Base-by-base conservation (phyloP, 2,888 invertebrate genomes). In the Euproctis similis region DNA sequence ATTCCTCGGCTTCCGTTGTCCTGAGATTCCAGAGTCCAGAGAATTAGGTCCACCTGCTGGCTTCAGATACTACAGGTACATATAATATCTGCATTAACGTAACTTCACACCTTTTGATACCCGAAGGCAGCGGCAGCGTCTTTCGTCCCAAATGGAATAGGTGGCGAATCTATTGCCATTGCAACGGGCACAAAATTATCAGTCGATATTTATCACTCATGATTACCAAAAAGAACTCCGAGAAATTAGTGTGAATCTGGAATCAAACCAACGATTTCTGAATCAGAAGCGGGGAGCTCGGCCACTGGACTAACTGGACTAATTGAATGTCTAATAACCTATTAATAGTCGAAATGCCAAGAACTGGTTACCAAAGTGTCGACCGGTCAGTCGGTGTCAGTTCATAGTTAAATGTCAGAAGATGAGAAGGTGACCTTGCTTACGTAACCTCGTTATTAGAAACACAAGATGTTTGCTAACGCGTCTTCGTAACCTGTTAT, bases 1-100 rank as follows among this genome's bases (percentile, higher is more conserved):
- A 22, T 92, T 87, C 78, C 86, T 95, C 28, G 92, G 93, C 6
- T 95, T 94, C 85, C 86, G 86, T 8, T 95, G 95, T 57, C 95
- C 95, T 0, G 86, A 84, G n/a, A 77, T 86, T 5, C 85, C 85
- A 1, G 48, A 44, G 12, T 63, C 73, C 16, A 71, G 49, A 40
- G 85, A 80, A 42, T 75, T 74, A 30, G 85, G 71, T 8, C 66
- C 68, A 13, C 81, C 70, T n/a, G 75, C 70, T 16, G 84, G 81
- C 8, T 85, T 43, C 64, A 73, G 78, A 63, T 82, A 59, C 45
- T 85, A 78, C 66, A 76, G 76, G 85, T 84, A 58, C 21, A 38
- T 24, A 36, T n/a, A n/a, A n/a, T n/a, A n/a, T n/a, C n/a, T n/a
- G n/a, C n/a, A n/a, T n/a, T n/a, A n/a, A n/a, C n/a, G n/a, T n/a